A percentile compares a stretch with the other conserved stretches of the same genome.
These are phyloP conservation scores for Coenobita brevimanus DNA, from an alignment of 1,140 invertebrate species.

Conservation along the genomic window DNA sequence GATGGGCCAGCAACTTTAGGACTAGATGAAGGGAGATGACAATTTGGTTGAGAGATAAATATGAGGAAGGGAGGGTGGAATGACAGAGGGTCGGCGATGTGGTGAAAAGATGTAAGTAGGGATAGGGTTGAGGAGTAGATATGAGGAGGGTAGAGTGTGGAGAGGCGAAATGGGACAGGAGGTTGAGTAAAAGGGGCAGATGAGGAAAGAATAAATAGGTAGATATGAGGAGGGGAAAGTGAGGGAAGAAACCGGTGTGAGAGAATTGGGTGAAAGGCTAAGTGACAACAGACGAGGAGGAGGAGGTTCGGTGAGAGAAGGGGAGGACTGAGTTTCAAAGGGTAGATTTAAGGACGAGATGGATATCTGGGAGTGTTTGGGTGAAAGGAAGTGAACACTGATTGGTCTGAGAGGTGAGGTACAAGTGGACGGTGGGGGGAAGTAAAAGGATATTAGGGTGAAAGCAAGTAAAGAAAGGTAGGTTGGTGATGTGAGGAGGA, in stretches of 20 bases:
- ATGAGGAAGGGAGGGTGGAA: no score
- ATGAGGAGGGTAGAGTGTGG: not conserved
- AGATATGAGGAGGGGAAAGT: conserved; percentile 1
- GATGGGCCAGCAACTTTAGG: not conserved
- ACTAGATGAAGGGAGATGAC: no score
- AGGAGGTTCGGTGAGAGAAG: no score
- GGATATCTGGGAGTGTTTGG: no score
- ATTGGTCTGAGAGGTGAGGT: not conserved
- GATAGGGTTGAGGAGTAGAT: not conserved
- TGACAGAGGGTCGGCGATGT: not conserved
- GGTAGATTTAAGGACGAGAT: no score
- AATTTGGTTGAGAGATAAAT: no score
- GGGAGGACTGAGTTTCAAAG: no score
- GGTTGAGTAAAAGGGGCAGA: not conserved
- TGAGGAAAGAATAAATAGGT: not conserved
- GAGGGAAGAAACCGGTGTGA: not conserved
- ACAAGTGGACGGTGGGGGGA: not conserved
- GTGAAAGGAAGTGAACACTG: not conserved
- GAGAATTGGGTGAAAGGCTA: not conserved
- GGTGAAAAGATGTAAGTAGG: not conserved
- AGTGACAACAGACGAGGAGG: not conserved
- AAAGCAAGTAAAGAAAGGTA: not conserved
- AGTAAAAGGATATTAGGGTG: not conserved
- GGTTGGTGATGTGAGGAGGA: not conserved
- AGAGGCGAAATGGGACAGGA: not conserved